Percentiles rank a stretch among this genome's conserved stretches.
Conservation (phyloP, 2,888 invertebrate genomes). For the Tanypteryx hageni region DNA sequence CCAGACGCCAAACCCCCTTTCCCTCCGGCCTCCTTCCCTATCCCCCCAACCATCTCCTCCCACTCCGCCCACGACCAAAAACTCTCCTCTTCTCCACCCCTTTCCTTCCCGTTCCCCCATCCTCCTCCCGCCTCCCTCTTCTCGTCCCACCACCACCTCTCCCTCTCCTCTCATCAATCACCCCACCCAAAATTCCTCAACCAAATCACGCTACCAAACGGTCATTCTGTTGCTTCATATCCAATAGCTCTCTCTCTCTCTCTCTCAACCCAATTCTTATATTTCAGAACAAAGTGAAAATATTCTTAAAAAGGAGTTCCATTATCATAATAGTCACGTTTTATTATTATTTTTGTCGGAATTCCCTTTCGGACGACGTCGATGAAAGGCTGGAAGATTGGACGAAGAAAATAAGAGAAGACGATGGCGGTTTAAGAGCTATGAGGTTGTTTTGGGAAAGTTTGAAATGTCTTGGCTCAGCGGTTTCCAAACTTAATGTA, state of each 20-base stretch:
- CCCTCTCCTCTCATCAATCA: constrained; percentile 31
- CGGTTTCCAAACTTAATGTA: no score
- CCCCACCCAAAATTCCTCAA: constrained; percentile 18
- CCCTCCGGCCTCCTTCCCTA: neutral
- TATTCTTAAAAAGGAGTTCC: neutral
- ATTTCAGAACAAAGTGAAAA: no score
- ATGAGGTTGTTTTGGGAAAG: no score
- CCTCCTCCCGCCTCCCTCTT: neutral
- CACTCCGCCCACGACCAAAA: constrained; percentile 12
- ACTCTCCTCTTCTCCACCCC: neutral
- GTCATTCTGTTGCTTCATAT: constrained; percentile 18
- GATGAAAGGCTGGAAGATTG: no score
- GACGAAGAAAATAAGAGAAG: no score
- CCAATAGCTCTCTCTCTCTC: neutral
- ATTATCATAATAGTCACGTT: neutral
- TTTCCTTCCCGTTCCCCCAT: neutral
- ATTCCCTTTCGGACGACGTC: no score
- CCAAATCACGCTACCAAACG: neutral
- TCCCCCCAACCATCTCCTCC: neutral
- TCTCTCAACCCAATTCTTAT: no score
- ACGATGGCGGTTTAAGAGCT: no score
- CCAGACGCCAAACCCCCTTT: neutral
- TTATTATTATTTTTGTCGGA: no score
- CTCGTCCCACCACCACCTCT: neutral
- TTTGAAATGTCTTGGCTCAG: no score